These are phyloP conservation scores for Eilema caniola DNA, from an alignment of 2,888 invertebrate species.

Conservation along the genomic window DNA sequence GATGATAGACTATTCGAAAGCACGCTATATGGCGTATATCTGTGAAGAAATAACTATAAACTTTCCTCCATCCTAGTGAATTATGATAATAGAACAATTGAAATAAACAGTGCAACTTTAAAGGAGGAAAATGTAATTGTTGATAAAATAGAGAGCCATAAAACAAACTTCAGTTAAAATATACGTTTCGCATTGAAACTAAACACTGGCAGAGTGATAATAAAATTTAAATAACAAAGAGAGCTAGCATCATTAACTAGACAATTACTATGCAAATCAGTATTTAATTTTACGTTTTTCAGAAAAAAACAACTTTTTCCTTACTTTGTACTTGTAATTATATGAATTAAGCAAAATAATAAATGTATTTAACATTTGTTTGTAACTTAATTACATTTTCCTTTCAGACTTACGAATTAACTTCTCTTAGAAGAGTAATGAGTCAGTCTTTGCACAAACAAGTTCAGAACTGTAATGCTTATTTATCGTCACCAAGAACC, in stretches of 20 bases:
- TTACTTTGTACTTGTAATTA: slow-evolving; percentile 7
- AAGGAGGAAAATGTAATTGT: slow-evolving; percentile 15
- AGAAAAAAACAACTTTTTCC: slow-evolving; percentile 15
- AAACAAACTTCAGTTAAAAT: slow-evolving; percentile 14
- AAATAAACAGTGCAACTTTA: slow-evolving; percentile 13
- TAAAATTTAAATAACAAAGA: slow-evolving; percentile 18
- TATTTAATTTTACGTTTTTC: slow-evolving; percentile 7
- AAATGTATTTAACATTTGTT: slow-evolving; percentile 6
- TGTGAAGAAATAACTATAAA: background rate
- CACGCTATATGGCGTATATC: background rate
- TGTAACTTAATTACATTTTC: slow-evolving; percentile 12
- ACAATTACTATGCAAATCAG: slow-evolving; percentile 19
- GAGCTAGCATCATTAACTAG: slow-evolving; percentile 12
- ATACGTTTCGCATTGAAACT: slow-evolving; percentile 13
- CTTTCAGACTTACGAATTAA: slow-evolving; percentile 10
- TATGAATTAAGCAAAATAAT: background rate
- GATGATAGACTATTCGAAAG: background rate
- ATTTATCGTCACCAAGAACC: slow-evolving; percentile 60
- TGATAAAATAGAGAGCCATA: slow-evolving; percentile 11
- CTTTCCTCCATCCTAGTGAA: background rate
- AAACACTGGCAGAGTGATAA: slow-evolving; percentile 9
- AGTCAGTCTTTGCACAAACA: slow-evolving; percentile 20
- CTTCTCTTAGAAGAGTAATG: slow-evolving; percentile 11
- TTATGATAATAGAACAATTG: slow-evolving; percentile 19
- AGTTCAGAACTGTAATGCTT: background rate